Percentiles rank a stretch among this genome's conserved stretches.
These are phyloP conservation scores for Ormyrus nitidulus DNA, from an alignment of 2,888 invertebrate genomes.

Conservation along the genomic window DNA sequence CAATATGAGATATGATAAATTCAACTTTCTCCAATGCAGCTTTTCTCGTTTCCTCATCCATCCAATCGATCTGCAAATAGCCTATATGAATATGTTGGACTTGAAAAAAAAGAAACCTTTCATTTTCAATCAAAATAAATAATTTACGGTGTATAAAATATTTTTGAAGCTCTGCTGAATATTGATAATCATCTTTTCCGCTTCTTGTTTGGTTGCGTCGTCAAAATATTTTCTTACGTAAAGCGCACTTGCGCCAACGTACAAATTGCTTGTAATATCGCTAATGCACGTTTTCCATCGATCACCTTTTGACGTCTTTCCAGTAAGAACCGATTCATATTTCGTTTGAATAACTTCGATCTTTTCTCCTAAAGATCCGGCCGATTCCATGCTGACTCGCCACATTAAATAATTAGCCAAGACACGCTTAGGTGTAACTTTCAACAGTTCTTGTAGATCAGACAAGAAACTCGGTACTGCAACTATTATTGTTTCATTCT, in stretches of 20 bases:
- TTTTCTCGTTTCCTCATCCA: too few relatives aligned
- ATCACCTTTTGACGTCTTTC: background rate
- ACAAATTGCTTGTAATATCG: slow-evolving; percentile 85
- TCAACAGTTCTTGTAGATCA: slow-evolving; percentile 3
- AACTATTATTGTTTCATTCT: slow-evolving; percentile 86
- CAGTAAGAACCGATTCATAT: too few relatives aligned
- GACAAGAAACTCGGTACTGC: slow-evolving; percentile 80
- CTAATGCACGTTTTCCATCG: slow-evolving; percentile 79
- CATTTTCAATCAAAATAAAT: too few relatives aligned
- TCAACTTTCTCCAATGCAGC: too few relatives aligned
- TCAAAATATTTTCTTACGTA: slow-evolving; percentile 81
- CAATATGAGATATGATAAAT: too few relatives aligned
- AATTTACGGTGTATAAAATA: too few relatives aligned
- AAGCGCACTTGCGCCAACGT: slow-evolving; percentile 86
- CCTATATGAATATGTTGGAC: too few relatives aligned
- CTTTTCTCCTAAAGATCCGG: slow-evolving; percentile 68
- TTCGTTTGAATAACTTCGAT: background rate
- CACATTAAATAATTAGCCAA: slow-evolving; percentile 78
- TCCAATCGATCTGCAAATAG: too few relatives aligned
- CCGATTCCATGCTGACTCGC: slow-evolving; percentile 72
- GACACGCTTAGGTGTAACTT: slow-evolving; percentile 67
- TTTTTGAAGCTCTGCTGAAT: too few relatives aligned
- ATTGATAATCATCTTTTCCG: too few relatives aligned
- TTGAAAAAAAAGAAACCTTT: too few relatives aligned
- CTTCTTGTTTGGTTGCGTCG: too few relatives aligned